phyloP scores from a whole-genome alignment of 2,888 invertebrate species.

The Monoplex corrugatus region DNA sequence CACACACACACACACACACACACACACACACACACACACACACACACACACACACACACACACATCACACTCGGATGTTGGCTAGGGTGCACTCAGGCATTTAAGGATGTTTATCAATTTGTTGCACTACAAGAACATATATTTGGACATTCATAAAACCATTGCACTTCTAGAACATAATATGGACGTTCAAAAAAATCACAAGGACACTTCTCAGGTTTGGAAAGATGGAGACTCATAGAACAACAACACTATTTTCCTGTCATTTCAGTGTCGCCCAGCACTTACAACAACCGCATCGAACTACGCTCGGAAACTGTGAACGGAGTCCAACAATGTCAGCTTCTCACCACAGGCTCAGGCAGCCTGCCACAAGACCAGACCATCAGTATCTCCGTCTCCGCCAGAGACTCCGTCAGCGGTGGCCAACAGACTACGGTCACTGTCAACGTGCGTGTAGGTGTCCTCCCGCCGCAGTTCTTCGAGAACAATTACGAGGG shows the following conservation, averaged over 20 bases:
- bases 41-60: too few species aligned
- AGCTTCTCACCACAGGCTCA: not conserved
- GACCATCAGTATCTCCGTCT: constrained; percentile 2
- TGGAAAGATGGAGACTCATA: too few species aligned
- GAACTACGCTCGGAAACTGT: not conserved
- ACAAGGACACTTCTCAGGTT: too few species aligned
- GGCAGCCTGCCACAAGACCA: not conserved
- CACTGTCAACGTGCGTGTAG: constrained; percentile 90
- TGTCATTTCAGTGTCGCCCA: constrained; percentile 19
- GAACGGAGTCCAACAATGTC: not conserved
- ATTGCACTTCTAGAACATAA: too few species aligned
- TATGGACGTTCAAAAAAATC: too few species aligned
- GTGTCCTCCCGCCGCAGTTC: constrained; percentile 98
- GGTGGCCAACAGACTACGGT: constrained; percentile 50
- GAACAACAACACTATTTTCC: too few species aligned
- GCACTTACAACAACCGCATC: constrained; percentile 13
- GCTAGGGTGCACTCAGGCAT: too few species aligned
- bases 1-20: not conserved
- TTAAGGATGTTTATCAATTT: too few species aligned
- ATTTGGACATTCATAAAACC: too few species aligned
- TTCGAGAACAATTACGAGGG: constrained; percentile 97
- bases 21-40: too few species aligned
- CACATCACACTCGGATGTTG: too few species aligned
- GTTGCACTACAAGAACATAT: too few species aligned
- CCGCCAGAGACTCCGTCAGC: not conserved